A percentile compares a stretch with the other conserved stretches of the same genome.
phyloP scores from a whole-genome alignment of 2,113 vertebrate genomes.

The Laterallus jamaicensis region DNA sequence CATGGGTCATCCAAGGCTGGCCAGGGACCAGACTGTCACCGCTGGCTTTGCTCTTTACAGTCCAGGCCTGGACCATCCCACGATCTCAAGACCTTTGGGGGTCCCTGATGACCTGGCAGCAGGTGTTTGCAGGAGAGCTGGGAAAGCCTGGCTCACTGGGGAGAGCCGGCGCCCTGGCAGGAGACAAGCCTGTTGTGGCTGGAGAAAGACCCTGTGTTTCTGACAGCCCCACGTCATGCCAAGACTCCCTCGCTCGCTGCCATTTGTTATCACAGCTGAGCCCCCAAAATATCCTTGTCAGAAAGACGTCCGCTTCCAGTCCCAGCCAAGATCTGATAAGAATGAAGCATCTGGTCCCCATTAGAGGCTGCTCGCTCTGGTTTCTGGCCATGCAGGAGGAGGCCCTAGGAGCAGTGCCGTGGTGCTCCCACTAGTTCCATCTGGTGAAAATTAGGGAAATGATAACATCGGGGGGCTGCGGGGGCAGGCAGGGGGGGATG shows the following conservation, averaged over 20 bases:
- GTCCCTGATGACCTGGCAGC: rapidly evolving
- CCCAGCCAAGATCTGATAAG: slow-evolving; percentile 67
- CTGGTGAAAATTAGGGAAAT: slow-evolving; percentile 67
- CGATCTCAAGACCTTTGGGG: neutral
- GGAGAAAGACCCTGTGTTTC: neutral
- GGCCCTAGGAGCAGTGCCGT: neutral
- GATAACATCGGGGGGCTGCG: slow-evolving; percentile 32
- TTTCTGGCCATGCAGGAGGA: neutral
- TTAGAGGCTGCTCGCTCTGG: slow-evolving; percentile 38
- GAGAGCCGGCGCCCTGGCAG: neutral
- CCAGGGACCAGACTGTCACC: neutral
- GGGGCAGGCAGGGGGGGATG: neutral
- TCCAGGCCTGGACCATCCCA: neutral
- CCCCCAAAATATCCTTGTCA: slow-evolving; percentile 59
- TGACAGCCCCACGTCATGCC: neutral
- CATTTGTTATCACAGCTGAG: slow-evolving; percentile 74
- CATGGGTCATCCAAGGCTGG: neutral
- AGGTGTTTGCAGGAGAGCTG: neutral
- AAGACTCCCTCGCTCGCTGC: slow-evolving; percentile 36
- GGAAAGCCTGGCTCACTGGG: neutral
- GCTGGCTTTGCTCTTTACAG: rapidly evolving
- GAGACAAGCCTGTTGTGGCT: neutral
- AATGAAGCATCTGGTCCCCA: slow-evolving; percentile 64
- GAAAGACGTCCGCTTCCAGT: slow-evolving; percentile 59
- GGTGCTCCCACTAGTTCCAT: slow-evolving; percentile 46